Percentiles rank a stretch among this genome's conserved stretches.
Conservation (phyloP, 2,888 invertebrate genomes). For the Diachrysia chrysitis region DNA sequence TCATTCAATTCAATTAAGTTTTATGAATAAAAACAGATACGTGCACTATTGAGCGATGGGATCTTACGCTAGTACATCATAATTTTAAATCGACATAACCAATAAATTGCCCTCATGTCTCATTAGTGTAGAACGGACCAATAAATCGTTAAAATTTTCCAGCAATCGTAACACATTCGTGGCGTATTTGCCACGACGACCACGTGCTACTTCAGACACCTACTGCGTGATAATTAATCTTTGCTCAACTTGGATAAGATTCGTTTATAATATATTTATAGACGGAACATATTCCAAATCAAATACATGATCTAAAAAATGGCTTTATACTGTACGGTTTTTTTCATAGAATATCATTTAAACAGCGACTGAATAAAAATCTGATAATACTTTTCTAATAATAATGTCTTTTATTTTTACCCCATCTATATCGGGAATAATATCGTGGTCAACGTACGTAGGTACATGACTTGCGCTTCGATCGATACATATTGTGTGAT, state of each 20-base stretch:
- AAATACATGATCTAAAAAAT: background rate
- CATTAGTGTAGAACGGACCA: background rate
- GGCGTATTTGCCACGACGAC: background rate
- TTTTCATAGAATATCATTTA: too few species aligned
- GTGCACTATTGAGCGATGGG: too few species aligned
- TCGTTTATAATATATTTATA: background rate
- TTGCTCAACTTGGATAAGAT: slow-evolving; percentile 1
- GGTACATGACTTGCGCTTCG: slow-evolving; percentile 9
- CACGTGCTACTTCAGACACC: slow-evolving; percentile 1
- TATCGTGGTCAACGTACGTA: slow-evolving; percentile 1
- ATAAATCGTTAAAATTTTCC: background rate
- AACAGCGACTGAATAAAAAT: too few species aligned
- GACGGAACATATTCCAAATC: background rate
- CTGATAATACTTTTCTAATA: background rate
- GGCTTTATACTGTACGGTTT: background rate
- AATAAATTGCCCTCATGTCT: background rate
- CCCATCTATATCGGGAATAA: background rate
- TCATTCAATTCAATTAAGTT: too few species aligned
- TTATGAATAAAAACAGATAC: too few species aligned
- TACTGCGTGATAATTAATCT: slow-evolving; percentile 4
- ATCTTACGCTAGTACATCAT: too few species aligned
- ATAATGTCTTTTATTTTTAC: background rate
- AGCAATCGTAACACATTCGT: background rate
- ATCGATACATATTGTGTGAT: slow-evolving; percentile 11
- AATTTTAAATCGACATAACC: slow-evolving; percentile 7